These are phyloP conservation scores for Philopotamus ludificatus DNA, from an alignment of 1,140 invertebrate species.

Conservation along the genomic window DNA sequence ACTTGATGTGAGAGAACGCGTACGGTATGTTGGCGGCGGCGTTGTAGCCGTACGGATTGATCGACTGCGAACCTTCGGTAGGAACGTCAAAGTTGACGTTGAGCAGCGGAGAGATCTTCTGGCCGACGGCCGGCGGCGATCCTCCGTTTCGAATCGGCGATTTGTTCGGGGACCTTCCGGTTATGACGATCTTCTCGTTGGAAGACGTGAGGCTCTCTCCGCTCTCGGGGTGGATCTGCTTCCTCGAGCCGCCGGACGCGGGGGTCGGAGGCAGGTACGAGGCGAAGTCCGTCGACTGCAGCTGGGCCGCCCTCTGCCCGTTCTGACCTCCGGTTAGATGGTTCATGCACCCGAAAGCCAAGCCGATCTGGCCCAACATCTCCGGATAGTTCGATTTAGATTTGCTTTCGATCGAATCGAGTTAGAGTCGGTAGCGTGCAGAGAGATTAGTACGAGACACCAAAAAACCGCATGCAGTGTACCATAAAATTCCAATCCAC, in stretches of 20 bases:
- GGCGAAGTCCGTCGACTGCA: constrained; percentile 39
- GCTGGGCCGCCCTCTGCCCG: constrained; percentile 15
- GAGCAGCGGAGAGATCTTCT: constrained; percentile 50
- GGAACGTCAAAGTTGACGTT: constrained; percentile 47
- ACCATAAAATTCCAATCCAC: constrained; percentile 19
- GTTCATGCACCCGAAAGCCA: constrained; percentile 56
- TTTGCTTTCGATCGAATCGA: too few relatives aligned
- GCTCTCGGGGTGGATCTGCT: constrained; percentile 51
- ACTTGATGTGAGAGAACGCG: constrained; percentile 50
- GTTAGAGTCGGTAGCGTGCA: too few relatives aligned
- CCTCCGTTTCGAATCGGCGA: constrained; percentile 43
- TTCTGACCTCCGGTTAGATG: constrained; percentile 47
- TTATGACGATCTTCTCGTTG: constrained; percentile 46
- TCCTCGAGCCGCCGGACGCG: constrained; percentile 43
- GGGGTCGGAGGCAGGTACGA: constrained; percentile 34
- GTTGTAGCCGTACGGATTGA: constrained; percentile 48
- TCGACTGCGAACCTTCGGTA: constrained; percentile 46
- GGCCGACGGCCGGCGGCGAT: constrained; percentile 36
- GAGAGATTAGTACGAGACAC: too few relatives aligned
- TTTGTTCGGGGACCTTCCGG: constrained; percentile 47
- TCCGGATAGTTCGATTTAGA: constrained; percentile 56
- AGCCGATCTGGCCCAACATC: constrained; percentile 55
- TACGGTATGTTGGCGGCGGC: constrained; percentile 54
- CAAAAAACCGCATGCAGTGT: constrained; percentile 16
- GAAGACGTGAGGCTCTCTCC: constrained; percentile 43